A percentile compares a stretch with the other conserved stretches of the same genome.
Conservation (phyloP, 2,888 invertebrate species). For the Leptinotarsa rubiginosa region DNA sequence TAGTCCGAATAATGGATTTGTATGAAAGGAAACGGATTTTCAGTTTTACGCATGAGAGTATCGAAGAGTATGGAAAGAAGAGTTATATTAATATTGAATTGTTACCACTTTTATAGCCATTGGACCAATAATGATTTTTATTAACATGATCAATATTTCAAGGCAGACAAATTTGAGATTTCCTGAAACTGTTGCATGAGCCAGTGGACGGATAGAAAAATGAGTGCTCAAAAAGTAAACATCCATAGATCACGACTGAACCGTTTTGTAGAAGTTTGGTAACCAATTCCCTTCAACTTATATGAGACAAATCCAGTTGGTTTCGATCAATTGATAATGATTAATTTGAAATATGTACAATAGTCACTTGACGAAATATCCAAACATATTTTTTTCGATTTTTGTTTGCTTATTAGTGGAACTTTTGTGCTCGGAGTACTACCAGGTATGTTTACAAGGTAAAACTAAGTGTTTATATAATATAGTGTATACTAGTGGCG, state of each 20-base stretch:
- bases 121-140: not conserved
- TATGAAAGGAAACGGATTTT: too few species aligned
- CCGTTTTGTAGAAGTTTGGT: not conserved
- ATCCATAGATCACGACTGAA: not conserved
- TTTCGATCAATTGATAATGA: not conserved
- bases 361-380: not conserved
- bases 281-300: not conserved
- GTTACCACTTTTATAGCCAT: too few species aligned
- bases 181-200: not conserved
- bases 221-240: not conserved
- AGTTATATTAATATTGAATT: too few species aligned
- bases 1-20: too few species aligned
- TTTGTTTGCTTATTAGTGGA: conserved; percentile 29
- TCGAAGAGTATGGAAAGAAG: too few species aligned
- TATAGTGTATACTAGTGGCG: conserved; percentile 60
- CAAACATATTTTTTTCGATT: conserved; percentile 13
- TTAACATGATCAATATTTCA: not conserved
- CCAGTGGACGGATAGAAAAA: not conserved
- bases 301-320: not conserved
- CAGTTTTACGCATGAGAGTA: too few species aligned
- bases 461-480: conserved; percentile 49
- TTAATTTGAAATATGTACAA: not conserved
- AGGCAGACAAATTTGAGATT: not conserved
- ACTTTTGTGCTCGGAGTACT: conserved; percentile 51
- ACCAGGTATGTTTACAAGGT: conserved; percentile 55